Base-by-base conservation (phyloP, 2,888 invertebrate genomes). In the Merodon equestris region DNA sequence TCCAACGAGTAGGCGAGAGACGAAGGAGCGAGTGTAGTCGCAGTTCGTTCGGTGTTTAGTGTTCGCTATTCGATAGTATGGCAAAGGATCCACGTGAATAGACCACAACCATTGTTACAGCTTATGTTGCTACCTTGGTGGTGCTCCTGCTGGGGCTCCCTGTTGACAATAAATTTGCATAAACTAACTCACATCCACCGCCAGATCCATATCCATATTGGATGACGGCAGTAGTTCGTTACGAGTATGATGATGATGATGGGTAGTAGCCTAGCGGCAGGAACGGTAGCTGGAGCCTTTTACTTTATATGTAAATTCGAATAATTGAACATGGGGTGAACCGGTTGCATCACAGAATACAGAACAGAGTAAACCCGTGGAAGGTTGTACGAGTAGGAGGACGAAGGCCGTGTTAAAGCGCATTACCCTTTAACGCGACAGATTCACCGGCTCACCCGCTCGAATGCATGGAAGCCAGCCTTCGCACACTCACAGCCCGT, bases 101-200 rank as follows among this genome's bases (percentile, higher is more conserved):
- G 70, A 68, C 45, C 54, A 57, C 54, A 60, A 53, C 58, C 19
- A 27, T 27, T 64, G 14, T 17, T 60, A 42, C 15, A 19, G 44
- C 34, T 63, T 14, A 36, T 66, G 47, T 38, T n/a, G n/a, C n/a
- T n/a, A n/a, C n/a, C n/a, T n/a, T n/a, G n/a, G n/a, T 68, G 51
- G 63, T 79, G 68, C 68, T 79, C 70, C 58, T 27, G n/a, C n/a
- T n/a, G n/a, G 54, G 74, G 79, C 79, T 79, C 79, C 64, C 44
- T 74, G 79, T 79, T 79, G 79, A 79, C 74, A 79, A 79, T 79
- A 79, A 79, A 79, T 79, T 79, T 79, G 68, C 79, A 70, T 79
- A 74, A n/a, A n/a, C n/a, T n/a, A n/a, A n/a, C n/a, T n/a, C n/a
- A n/a, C 7, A 27, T 27, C 27, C 27, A 2, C 27, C 27, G 2